phyloP scores from a whole-genome alignment of 1,140 invertebrate species.

The Zaprionus davidi region DNA sequence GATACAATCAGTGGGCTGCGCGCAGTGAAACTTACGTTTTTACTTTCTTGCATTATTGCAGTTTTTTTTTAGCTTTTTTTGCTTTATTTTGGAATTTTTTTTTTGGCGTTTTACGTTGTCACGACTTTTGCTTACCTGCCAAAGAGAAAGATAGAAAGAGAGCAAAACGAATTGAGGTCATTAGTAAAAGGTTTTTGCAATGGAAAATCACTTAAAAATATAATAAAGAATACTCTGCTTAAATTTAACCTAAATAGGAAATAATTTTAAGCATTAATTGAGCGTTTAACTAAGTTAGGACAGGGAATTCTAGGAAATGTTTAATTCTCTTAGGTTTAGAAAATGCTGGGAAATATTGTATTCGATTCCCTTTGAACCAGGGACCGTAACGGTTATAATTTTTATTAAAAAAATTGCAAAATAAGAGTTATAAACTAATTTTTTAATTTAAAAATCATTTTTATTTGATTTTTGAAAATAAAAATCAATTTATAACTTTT shows the following conservation, averaged over 20 bases:
- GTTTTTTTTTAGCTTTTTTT: conserved; percentile 23
- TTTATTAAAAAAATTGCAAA: no score
- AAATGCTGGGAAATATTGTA: neutral
- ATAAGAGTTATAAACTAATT: no score
- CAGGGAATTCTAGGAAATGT: neutral
- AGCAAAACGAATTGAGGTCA: conserved; percentile 67
- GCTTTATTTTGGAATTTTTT: conserved; percentile 32
- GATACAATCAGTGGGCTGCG: conserved; percentile 43
- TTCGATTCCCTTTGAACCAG: neutral
- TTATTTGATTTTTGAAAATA: no score
- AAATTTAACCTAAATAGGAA: neutral
- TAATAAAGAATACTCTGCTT: neutral
- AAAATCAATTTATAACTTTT: no score
- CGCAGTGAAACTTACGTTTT: conserved; percentile 73
- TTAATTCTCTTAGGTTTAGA: neutral
- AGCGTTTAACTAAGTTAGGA: neutral
- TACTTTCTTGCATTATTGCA: conserved; percentile 57
- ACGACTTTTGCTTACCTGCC: conserved; percentile 73
- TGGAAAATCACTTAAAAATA: conserved; percentile 36
- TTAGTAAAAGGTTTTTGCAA: conserved; percentile 67
- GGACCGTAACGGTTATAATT: no score
- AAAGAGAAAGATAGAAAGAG: conserved; percentile 68
- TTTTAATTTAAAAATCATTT: no score
- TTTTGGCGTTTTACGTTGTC: conserved; percentile 65
- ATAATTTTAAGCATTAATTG: neutral